phyloP scores from a whole-genome alignment of 2,797 vertebrate genomes.

The Margarornis squamiger region DNA sequence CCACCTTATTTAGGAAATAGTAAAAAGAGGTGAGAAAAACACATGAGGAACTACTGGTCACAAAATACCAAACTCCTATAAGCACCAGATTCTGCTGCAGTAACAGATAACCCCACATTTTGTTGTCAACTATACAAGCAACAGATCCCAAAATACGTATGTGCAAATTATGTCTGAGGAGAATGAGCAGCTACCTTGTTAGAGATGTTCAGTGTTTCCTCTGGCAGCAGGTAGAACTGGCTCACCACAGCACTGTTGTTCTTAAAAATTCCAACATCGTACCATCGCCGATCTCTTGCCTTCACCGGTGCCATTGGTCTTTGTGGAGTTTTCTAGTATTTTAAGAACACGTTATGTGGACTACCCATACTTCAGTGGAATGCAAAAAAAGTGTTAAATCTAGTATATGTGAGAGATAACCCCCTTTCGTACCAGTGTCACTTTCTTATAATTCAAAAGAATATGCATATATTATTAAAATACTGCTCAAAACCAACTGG shows the following conservation, averaged over 20 bases:
- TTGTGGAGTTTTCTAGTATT: conserved; percentile 71
- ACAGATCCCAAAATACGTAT: not conserved
- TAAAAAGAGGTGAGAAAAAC: not conserved
- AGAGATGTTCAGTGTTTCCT: conserved; percentile 74
- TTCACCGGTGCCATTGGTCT: conserved; percentile 63
- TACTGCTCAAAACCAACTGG: not conserved
- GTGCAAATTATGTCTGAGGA: not conserved
- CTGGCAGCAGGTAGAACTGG: conserved; percentile 88
- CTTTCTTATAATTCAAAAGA: not conserved
- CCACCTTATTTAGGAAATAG: not conserved
- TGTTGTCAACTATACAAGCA: not conserved
- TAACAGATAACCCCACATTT: not conserved
- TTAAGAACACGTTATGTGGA: conserved; percentile 58
- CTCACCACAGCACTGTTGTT: conserved; percentile 87
- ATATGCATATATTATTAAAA: not conserved
- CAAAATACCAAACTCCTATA: not conserved
- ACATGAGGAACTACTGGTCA: not conserved
- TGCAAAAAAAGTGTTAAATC: not conserved
- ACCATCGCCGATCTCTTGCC: conserved; percentile 83
- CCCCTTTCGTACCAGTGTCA: not conserved
- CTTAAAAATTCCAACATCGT: conserved; percentile 92
- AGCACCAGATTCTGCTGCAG: not conserved
- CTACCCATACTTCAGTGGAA: not conserved
- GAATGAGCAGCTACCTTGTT: conserved; percentile 70
- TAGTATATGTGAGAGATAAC: not conserved